Conservation (phyloP, 1,140 invertebrate species). For the Leptinotarsa undecemlineata region DNA sequence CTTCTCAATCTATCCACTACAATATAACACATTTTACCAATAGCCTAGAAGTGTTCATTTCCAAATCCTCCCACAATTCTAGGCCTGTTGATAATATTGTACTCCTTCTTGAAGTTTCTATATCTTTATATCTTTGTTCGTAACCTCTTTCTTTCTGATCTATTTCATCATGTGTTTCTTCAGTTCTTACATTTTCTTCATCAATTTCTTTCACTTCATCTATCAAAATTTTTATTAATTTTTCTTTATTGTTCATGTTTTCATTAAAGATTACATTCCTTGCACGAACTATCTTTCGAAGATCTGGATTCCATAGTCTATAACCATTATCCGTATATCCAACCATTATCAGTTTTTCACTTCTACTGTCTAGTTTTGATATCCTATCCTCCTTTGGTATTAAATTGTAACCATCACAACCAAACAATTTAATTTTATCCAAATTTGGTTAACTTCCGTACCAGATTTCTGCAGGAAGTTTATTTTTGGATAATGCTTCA, state of each 20-base stretch:
- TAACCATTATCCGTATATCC: conserved; percentile 40
- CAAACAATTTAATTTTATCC: conserved; percentile 47
- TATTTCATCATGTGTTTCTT: neutral
- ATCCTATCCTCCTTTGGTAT: conserved; percentile 36
- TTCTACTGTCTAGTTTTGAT: conserved; percentile 37
- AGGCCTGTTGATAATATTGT: neutral
- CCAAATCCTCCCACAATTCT: no score
- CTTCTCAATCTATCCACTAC: no score
- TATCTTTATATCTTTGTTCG: neutral
- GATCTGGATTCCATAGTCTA: conserved; percentile 39
- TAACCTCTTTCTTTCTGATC: neutral
- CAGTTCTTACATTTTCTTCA: no score
- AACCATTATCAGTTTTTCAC: conserved; percentile 38
- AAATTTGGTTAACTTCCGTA: conserved; percentile 34
- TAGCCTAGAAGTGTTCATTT: no score
- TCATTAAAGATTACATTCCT: conserved; percentile 49
- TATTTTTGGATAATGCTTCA: conserved; percentile 27
- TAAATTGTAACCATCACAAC: conserved; percentile 41
- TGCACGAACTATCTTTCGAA: conserved; percentile 40
- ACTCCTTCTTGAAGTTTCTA: conserved; percentile 2
- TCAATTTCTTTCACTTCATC: no score
- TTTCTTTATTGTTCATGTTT: neutral
- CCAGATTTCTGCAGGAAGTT: conserved; percentile 34
- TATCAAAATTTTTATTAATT: neutral
- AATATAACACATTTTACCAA: no score